Base-by-base conservation (phyloP, 2,797 vertebrate species). In the Gymnothorax reevesii region DNA sequence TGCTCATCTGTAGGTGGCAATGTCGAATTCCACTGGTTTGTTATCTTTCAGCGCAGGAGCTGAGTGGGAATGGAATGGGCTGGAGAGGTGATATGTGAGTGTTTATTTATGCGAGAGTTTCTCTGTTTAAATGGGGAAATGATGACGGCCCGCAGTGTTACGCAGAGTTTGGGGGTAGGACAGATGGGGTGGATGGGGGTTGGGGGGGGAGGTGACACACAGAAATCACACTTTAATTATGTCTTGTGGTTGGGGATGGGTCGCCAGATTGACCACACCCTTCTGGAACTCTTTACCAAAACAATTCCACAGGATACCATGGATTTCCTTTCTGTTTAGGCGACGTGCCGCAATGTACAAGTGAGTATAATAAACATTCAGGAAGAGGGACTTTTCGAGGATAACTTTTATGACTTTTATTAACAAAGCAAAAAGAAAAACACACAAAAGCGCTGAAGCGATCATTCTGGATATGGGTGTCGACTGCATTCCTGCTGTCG, bases 21-120 rank as follows among this genome's bases (percentile, higher is more conserved):
- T 94, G 90, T 91, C 92, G 91, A 94, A 91, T 42, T 94, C 91
- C 92, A 92, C 89, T 87, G 57, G 62, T 66, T 5, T 66, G 22
- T 6, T 9, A 9, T 88, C 55, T 64, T 73, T 91, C 92, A 89
- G 90, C 91, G 92, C 91, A 89, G 57, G 91, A 92, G 94, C 85
- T 91, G 87, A 89, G 90, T 88, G 77, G 90, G 88, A 89, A 90
- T 89, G 62, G 85, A 27, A 8, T 52, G 91, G 88, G 89, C 85
- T 52, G 84, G 57, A 84, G 69, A 80, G 87, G 89, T 75, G 90
- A 83, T 73, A 17, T 86, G 73, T 55, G 3, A 25, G 49, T 57
- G 66, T 42, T 52, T n/a, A 87, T n/a, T 64, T 62, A 64, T 6
- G 59, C 80, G 82, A 83, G 62, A 88, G 86, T 89, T 86, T 86